Evolutionary conservation across 1,140 invertebrate genomes (phyloP).

Genomic region (Hyles vespertilio): DNA sequence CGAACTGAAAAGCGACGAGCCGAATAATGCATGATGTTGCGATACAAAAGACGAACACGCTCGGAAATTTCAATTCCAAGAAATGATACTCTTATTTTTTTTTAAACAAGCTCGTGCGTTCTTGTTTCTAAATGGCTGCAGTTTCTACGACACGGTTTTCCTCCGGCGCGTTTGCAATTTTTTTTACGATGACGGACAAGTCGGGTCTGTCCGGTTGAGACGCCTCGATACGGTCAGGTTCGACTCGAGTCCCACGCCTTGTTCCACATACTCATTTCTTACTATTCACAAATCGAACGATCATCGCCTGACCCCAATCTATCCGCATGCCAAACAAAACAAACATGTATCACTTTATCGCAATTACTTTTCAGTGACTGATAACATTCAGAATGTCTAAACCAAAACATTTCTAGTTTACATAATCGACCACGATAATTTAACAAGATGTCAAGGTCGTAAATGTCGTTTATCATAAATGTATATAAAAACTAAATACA

Average conservation of each 20-base stretch:
- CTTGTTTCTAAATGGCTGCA: constrained; percentile 23
- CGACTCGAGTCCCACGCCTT: constrained; percentile 51
- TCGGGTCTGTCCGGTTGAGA: constrained; percentile 63
- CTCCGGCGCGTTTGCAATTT: constrained; percentile 37
- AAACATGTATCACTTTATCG: too few relatives aligned
- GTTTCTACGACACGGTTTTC: constrained; percentile 34
- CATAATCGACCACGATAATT: not conserved
- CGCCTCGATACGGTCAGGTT: constrained; percentile 69
- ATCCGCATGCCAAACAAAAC: too few relatives aligned
- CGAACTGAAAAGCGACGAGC: constrained; percentile 5
- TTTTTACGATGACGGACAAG: constrained; percentile 44
- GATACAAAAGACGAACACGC: too few relatives aligned
- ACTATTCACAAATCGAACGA: constrained; percentile 32
- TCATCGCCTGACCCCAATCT: constrained; percentile 24
- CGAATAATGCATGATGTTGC: constrained; percentile 30
- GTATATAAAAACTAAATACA: constrained; percentile 45
- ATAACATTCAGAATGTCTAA: too few relatives aligned
- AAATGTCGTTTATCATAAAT: constrained; percentile 32
- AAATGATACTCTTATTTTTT: too few relatives aligned
- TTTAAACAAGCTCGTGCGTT: constrained; percentile 37
- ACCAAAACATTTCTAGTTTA: constrained; percentile 5
- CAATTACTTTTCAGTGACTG: too few relatives aligned
- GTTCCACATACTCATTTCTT: constrained; percentile 54
- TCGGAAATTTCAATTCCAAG: constrained; percentile 43
- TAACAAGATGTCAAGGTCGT: constrained; percentile 19